phyloP scores from a whole-genome alignment of 2,888 invertebrate species.

The Patella depressa region DNA sequence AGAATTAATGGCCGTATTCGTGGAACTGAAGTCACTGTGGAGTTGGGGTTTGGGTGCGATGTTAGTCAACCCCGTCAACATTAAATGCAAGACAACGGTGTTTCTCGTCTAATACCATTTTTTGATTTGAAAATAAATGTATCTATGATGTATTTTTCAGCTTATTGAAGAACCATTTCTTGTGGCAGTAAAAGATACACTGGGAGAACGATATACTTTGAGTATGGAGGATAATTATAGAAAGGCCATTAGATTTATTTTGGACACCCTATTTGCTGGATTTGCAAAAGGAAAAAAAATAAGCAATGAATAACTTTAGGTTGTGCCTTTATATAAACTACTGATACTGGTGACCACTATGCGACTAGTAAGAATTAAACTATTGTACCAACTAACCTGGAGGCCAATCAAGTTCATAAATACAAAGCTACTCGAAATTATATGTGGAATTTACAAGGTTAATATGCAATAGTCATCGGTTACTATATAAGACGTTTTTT shows the following conservation, averaged over 20 bases:
- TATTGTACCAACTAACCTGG: too few species aligned
- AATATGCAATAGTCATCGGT: too few species aligned
- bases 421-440: too few species aligned
- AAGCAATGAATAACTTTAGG: neutral
- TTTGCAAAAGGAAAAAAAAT: constrained; percentile 72
- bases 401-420: too few species aligned
- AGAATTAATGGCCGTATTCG: neutral
- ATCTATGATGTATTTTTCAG: constrained; percentile 73
- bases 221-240: constrained; percentile 91
- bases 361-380: too few species aligned
- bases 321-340: neutral
- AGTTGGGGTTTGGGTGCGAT: neutral
- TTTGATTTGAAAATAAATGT: too few species aligned
- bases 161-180: constrained; percentile 91
- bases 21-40: neutral
- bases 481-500: too few species aligned
- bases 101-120: neutral
- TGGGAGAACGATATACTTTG: constrained; percentile 89
- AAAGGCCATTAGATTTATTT: constrained; percentile 87
- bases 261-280: constrained; percentile 86
- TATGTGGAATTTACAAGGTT: too few species aligned
- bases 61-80: neutral
- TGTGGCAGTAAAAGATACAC: constrained; percentile 85
- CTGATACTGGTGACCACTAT: too few species aligned
- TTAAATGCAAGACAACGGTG: too few species aligned